Base-by-base conservation (phyloP, 2,113 vertebrate species). In the Eulacestoma nigropectus region DNA sequence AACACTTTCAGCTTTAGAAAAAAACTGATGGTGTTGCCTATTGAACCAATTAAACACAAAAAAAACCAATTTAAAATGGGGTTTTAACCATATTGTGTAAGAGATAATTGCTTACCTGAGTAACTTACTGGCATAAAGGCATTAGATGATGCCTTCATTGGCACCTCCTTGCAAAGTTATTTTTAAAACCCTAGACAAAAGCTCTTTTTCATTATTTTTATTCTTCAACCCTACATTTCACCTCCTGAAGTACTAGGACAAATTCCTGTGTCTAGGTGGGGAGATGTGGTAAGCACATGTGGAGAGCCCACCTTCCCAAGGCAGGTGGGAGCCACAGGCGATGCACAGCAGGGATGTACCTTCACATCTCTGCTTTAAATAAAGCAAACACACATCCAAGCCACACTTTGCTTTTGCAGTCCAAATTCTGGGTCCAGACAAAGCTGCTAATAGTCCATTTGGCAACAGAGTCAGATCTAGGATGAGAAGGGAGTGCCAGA, bases 321-420 rank as follows among this genome's bases (percentile, higher is more conserved):
- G 73, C 60, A 62, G 26, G 46, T 21, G 7, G 37, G 59, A 80
- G 16, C 32, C 53, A 49, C 9, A 25, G 2, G 7, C 23, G 35
- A 59, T 9, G 5, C 1, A 0, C 23, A 37, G 49, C 33, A 56
- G 18, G n/a, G 46, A 50, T 0, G 3, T 11, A 26, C 20, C 32
- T 59, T 49, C n/a, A 35, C 32, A 42, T 26, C 29, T 53, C 41
- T 73, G 25, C 55, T 67, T 60, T 65, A 63, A 46, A 49, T n/a
- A 46, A 74, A 74, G 16, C 7, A 59, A 49, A 30, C 2, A 3
- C 7, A 30, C 9, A 62, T 20, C 20, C 42, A 49, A 80, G 52
- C 33, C 32, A 57, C 16, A 5, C 26, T 59, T 42, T 0, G 11
- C 42, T 70, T 68, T 35, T 29, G 13, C 20, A 25, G 21, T 70